Conservation (phyloP, 2,113 vertebrate species). For the Chelonoidis abingdonii region DNA sequence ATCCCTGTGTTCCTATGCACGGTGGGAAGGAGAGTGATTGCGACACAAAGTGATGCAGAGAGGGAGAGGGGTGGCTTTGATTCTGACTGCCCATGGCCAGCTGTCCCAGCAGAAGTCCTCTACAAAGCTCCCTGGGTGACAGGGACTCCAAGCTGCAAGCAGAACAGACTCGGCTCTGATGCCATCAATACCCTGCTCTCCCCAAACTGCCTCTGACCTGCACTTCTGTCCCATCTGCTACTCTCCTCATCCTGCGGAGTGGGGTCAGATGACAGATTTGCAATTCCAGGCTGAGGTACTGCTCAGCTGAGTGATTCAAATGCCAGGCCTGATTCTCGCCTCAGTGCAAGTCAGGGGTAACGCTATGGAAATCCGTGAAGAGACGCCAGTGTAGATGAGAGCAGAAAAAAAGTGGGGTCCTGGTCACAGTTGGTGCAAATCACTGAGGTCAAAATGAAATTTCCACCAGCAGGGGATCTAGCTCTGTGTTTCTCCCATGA, state of each 20-base stretch:
- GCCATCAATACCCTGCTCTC: neutral
- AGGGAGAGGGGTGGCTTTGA: neutral
- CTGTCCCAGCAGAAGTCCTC: neutral
- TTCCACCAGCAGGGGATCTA: neutral
- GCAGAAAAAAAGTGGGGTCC: neutral
- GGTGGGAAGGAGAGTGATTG: neutral
- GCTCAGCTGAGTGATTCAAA: neutral
- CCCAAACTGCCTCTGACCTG: neutral
- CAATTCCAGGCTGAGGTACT: neutral
- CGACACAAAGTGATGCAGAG: neutral
- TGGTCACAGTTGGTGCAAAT: neutral
- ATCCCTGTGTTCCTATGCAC: fast-evolving
- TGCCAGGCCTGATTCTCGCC: neutral
- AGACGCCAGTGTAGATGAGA: neutral
- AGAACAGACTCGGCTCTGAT: neutral
- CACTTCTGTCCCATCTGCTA: neutral
- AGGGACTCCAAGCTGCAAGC: neutral
- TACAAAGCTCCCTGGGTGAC: neutral
- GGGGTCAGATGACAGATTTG: neutral
- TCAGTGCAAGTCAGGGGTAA: neutral
- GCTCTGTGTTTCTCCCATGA: too few species aligned
- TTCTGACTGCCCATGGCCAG: neutral
- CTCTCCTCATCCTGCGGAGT: neutral
- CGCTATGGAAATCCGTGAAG: neutral
- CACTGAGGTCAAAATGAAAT: neutral